These are phyloP conservation scores for Noctilio leporinus DNA, from an alignment of 2,113 vertebrate species.

Conservation along the genomic window DNA sequence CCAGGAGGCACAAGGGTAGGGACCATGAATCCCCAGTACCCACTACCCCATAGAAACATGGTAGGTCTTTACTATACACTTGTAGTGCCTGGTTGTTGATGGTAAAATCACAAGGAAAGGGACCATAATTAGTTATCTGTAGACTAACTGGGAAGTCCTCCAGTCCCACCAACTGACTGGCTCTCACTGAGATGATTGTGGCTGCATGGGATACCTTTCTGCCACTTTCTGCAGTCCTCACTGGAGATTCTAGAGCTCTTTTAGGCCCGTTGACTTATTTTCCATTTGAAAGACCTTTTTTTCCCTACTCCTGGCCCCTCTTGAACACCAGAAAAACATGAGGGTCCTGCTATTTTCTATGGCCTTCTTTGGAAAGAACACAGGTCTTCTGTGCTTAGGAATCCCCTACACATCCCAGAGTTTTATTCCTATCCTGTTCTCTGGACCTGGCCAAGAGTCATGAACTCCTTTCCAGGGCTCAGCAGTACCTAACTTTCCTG, in stretches of 20 bases:
- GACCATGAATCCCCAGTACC: background rate
- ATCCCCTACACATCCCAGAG: background rate
- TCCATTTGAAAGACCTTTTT: background rate
- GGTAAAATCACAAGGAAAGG: background rate
- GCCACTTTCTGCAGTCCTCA: background rate
- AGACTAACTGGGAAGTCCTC: background rate
- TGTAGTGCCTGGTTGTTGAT: background rate
- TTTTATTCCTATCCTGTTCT: background rate
- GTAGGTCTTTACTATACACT: background rate
- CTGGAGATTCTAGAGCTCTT: background rate
- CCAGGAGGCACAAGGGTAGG: background rate
- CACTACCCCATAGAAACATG: background rate
- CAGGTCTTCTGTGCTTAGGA: background rate
- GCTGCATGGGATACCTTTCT: background rate
- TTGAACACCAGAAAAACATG: background rate
- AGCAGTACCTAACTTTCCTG: background rate
- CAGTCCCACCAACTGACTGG: too few species aligned
- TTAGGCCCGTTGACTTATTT: background rate
- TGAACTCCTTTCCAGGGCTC: background rate
- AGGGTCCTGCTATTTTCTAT: background rate
- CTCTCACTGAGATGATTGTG: background rate
- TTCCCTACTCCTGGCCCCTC: background rate
- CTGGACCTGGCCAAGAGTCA: background rate
- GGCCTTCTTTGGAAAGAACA: background rate
- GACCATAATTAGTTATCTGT: background rate